Percentiles rank a stretch among this genome's conserved stretches.
Evolutionary conservation across 2,888 invertebrate genomes (phyloP).

Genomic region (Nemotelus pantherinus): DNA sequence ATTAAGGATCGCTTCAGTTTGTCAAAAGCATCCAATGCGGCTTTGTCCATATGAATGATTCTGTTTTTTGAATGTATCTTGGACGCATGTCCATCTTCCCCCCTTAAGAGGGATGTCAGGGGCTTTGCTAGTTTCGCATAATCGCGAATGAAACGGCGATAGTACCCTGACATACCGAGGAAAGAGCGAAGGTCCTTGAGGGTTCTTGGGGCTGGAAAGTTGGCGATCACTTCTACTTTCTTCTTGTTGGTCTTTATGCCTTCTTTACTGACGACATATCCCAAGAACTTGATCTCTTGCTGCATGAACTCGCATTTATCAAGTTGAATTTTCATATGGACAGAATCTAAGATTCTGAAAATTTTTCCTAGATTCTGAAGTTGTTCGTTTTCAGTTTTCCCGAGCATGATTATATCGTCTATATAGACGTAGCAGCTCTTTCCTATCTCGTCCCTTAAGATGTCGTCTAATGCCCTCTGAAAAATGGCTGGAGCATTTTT

Average conservation of each 20-base stretch:
- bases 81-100: slow-evolving; percentile 15
- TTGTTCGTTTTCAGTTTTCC: neutral
- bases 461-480: no score
- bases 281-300: slow-evolving; percentile 29
- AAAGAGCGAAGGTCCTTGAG: slow-evolving; percentile 21
- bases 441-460: no score
- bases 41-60: neutral
- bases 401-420: neutral
- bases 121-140: slow-evolving; percentile 2
- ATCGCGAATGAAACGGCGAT: slow-evolving; percentile 1
- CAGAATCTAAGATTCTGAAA: slow-evolving; percentile 10
- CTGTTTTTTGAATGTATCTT: neutral
- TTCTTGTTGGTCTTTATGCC: slow-evolving; percentile 20
- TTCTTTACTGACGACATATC: slow-evolving; percentile 13
- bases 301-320: slow-evolving; percentile 33
- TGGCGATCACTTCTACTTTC: slow-evolving; percentile 12
- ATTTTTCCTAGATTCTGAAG: slow-evolving; percentile 7
- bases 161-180: slow-evolving; percentile 19
- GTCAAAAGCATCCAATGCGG: neutral
- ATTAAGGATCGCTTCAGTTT: slow-evolving; percentile 43
- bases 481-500: no score
- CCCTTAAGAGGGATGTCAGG: slow-evolving; percentile 7
- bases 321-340: slow-evolving; percentile 20
- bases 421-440: no score
- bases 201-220: slow-evolving; percentile 24